A percentile compares a stretch with the other conserved stretches of the same genome.
These are phyloP conservation scores for Equus quagga DNA, from an alignment of 2,113 vertebrate genomes.

Conservation along the genomic window DNA sequence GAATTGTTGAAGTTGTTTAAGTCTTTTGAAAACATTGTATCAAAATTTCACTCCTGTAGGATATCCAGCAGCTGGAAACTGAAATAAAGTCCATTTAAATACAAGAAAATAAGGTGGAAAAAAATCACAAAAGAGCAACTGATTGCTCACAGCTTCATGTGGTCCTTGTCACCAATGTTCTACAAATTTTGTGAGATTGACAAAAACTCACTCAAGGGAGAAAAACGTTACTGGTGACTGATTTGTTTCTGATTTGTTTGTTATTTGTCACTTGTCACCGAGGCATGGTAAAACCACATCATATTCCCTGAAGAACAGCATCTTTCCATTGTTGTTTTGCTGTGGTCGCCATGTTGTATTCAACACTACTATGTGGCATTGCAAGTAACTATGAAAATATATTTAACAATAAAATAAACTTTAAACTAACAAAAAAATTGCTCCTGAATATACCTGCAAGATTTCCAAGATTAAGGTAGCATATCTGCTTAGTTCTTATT, in stretches of 20 bases:
- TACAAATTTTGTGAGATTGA: constrained; percentile 21
- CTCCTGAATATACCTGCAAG: not conserved
- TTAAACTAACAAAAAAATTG: not conserved
- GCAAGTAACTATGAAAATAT: not conserved
- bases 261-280: not conserved
- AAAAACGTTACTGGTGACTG: not conserved
- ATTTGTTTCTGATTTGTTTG: constrained; percentile 36
- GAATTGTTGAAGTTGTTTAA: constrained; percentile 68
- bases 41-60: constrained; percentile 51
- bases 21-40: constrained; percentile 76
- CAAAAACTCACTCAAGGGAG: not conserved
- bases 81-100: constrained; percentile 74
- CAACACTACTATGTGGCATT: not conserved
- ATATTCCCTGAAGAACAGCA: not conserved
- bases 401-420: not conserved
- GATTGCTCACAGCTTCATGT: not conserved
- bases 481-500: not conserved
- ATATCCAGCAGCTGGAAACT: constrained; percentile 9
- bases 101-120: constrained; percentile 49
- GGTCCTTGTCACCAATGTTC: not conserved
- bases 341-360: not conserved
- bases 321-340: not conserved
- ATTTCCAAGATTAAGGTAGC: not conserved
- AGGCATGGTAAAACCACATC: accelerated
- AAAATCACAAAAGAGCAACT: constrained; percentile 47